These are phyloP conservation scores for Coregonus clupeaformis DNA, from an alignment of 2,113 vertebrate species.

Conservation along the genomic window DNA sequence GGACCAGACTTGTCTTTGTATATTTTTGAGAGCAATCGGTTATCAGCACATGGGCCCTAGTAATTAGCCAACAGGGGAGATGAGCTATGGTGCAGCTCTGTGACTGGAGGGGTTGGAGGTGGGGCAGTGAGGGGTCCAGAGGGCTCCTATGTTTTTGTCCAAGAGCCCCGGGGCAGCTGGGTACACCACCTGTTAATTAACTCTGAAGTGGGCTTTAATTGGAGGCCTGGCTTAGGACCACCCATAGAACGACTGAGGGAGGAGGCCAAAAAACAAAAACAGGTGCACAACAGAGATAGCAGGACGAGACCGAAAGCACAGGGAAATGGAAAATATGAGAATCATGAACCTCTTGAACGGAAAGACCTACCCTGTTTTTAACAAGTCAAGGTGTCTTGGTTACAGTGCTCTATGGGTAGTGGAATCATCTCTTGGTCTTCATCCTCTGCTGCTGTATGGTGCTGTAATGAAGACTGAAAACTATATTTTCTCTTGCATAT, in stretches of 20 bases:
- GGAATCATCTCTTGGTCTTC: no score
- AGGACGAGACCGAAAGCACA: slow-evolving; percentile 20
- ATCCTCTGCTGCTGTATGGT: neutral
- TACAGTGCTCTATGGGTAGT: neutral
- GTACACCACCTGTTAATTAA: slow-evolving; percentile 80
- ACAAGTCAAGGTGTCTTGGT: neutral
- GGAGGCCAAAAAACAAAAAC: slow-evolving; percentile 25
- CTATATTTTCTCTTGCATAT: neutral
- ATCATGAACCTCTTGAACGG: neutral
- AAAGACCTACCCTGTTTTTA: neutral
- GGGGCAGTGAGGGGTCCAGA: slow-evolving; percentile 9
- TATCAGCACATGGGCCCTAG: slow-evolving; percentile 60
- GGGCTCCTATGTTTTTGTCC: slow-evolving; percentile 47
- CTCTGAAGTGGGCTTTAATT: slow-evolving; percentile 74
- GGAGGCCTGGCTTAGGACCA: slow-evolving; percentile 56
- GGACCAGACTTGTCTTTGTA: slow-evolving; percentile 40
- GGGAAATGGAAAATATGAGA: neutral
- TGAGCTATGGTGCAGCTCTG: slow-evolving; percentile 5
- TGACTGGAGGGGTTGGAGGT: slow-evolving; percentile 10
- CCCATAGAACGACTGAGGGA: slow-evolving; percentile 26
- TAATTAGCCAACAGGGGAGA: slow-evolving; percentile 69
- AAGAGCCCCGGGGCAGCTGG: slow-evolving; percentile 70
- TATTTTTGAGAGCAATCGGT: slow-evolving; percentile 44
- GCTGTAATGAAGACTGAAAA: neutral
- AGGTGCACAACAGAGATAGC: slow-evolving; percentile 47